Base-by-base conservation (phyloP, 2,113 vertebrate species). In the Entelurus aequoreus region DNA sequence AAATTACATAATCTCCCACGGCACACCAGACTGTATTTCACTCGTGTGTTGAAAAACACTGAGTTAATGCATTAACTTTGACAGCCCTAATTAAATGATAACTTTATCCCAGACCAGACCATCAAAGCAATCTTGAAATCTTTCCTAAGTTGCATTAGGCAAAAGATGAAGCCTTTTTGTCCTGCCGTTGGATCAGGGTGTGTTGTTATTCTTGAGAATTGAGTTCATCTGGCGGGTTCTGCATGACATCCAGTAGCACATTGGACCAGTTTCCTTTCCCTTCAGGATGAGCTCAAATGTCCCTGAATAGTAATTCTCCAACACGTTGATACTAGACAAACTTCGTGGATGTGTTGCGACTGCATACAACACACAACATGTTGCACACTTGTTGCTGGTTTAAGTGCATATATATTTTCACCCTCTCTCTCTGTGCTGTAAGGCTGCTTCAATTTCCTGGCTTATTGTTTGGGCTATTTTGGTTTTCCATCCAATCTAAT, bases 341-440 rank as follows among this genome's bases (percentile, higher is more conserved):
- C 42, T 54, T 65, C 50, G 21, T 53, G 55, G 74, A 68, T 37
- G 48, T 42, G 44, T 60, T 48, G 28, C 21, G 1, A 10, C 35
- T 6, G 9, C 63, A 74, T 35, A 69, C 48, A 65, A 60, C 8
- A 49, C 44, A 53, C 44, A 56, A 63, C 51, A 58, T 5, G 8
- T 2, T 8, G 52, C 5, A 5, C 62, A 78, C 73, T 74, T 84
- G 75, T 79, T 84, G 79, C 75, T 48, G 35, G 60, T 19, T 66
- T 5, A 66, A 38, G 15, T 35, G 8, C 8, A 36, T 21, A 16
- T 6, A 19, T 65, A 51, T 62, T 52, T 21, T 44, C 9, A 8
- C 40, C 9, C 40, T 42, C 40, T 42, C 8, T 42, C 54, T 19
- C 2, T 35, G 10, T n/a, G 56, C 13, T 44, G 12, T 4, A 1